Conservation (phyloP, 1,140 invertebrate genomes). For the Scylla paramamosain region DNA sequence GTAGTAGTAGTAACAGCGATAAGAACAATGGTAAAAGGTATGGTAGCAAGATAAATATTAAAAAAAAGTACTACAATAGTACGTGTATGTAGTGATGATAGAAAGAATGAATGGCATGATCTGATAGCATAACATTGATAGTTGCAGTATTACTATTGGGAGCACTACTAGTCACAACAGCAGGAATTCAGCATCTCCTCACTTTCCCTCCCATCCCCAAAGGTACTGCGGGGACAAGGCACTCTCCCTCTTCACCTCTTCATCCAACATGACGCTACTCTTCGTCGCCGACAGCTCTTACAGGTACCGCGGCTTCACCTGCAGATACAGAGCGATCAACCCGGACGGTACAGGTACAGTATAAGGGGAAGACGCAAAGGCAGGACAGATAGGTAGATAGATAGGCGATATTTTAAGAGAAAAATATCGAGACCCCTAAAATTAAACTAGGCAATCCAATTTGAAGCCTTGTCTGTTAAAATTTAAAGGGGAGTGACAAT, state of each 20-base stretch:
- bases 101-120: no score
- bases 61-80: no score
- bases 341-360: conserved; percentile 65
- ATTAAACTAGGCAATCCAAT: neutral
- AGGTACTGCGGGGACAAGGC: conserved; percentile 71
- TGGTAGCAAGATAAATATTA: no score
- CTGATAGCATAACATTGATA: no score
- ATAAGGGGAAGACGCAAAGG: neutral
- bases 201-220: neutral
- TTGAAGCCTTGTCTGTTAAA: no score
- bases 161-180: no score
- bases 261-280: conserved; percentile 45
- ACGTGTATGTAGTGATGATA: no score
- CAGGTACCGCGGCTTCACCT: conserved; percentile 73
- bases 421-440: neutral
- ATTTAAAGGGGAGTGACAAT: no score
- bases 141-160: no score
- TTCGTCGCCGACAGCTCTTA: conserved; percentile 59
- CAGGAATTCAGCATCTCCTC: no score
- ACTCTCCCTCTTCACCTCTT: neutral
- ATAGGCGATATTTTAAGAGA: neutral
- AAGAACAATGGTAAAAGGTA: no score
- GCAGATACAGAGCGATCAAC: conserved; percentile 69
- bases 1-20: no score
- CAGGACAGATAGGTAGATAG: neutral